Base-by-base conservation (phyloP, 1,140 invertebrate genomes). In the Drosophila sucinea region DNA sequence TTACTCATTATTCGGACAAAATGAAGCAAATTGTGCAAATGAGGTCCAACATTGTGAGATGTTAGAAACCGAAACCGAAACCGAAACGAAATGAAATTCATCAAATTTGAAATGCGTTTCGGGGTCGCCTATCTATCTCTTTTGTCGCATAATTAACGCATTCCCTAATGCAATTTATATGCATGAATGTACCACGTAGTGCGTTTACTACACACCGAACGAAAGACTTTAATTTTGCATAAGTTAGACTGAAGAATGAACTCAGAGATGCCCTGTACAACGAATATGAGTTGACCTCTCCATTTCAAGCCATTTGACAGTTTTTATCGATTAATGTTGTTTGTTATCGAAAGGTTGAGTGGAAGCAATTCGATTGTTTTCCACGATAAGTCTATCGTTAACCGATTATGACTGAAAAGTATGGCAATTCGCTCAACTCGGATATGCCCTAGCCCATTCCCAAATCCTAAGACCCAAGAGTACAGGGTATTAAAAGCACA, bases 81-180 rank as follows among this genome's bases (percentile, higher is more conserved):
- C 44, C 44, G 23, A 10, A 51, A 51, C 44, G 8, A 7, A 32
- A 32, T 27, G 35, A 71, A 82, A 82, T 79, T 82, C 70, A 68
- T 82, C 79, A 82, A 82, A 77, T 79, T 68, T 79, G 62, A 81
- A 81, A 60, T 68, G 67, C 73, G 66, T 82, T n/a, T 77, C 57
- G 44, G 62, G 44, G 44, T 51, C 44, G 23, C 1, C 32, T 2
- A 54, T 61, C 10, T 3, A 11, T 38, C 35, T 38, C 72, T 69
- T 33, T 64, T 57, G 67, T 85, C 69, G 79, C 78, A 85, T 75
- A 85, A 85, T 85, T 86, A 81, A 86, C 70, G 79, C 79, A 75
- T 66, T 57, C 70, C 58, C 60, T 67, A 67, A 55, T 85, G 79
- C 83, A 81, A 33, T 60, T 55, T 64, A 44, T 35, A 38, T 27